Conservation (phyloP, 1,140 invertebrate species). For the Caenorhabditis elegans region WBcel235 BX284606.5:7766001-7766500, state of each 20-base stretch:
- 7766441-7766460: too few relatives aligned
- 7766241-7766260: constrained; percentile 20
- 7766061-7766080: constrained; percentile 11
- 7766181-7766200: neutral
- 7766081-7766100: constrained; percentile 29
- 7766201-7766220: neutral
- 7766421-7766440: neutral
- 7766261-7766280: neutral
- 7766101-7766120: neutral
- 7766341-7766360: neutral
- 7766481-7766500: too few relatives aligned
- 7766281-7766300: neutral
- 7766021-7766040: too few relatives aligned
- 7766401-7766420: neutral
- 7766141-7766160: neutral
- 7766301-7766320: neutral
- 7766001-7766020: neutral
- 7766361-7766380: too few relatives aligned
- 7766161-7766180: constrained; percentile 27
- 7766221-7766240: neutral
- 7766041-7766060: neutral
- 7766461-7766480: too few relatives aligned
- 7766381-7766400: neutral
- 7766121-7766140: neutral
- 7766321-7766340: neutral